These are phyloP conservation scores for Acromyrmex charruanus DNA, from an alignment of 1,140 invertebrate genomes.

Conservation along the genomic window DNA sequence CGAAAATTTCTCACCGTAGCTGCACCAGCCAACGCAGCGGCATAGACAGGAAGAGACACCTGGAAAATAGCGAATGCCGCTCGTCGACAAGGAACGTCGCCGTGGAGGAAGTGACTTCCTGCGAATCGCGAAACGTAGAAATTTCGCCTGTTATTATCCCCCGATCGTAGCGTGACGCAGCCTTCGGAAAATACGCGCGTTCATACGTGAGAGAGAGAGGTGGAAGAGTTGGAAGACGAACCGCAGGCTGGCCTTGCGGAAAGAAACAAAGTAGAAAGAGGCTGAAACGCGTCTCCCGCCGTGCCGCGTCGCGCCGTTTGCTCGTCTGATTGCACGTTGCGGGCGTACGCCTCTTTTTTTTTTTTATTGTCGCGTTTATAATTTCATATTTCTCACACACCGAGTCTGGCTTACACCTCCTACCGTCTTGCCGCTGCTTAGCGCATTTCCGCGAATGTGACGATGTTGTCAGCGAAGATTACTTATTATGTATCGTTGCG, in stretches of 20 bases:
- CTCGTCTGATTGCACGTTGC: conserved; percentile 53
- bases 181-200: conserved; percentile 59
- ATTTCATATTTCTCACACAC: conserved; percentile 41
- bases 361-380: conserved; percentile 50
- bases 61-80: conserved; percentile 67
- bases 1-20: conserved; percentile 69
- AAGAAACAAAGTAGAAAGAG: conserved; percentile 51
- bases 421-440: neutral
- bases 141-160: conserved; percentile 74
- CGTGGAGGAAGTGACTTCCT: conserved; percentile 73
- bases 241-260: conserved; percentile 49
- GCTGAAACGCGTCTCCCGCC: conserved; percentile 31
- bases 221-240: conserved; percentile 45
- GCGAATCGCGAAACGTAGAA: conserved; percentile 69
- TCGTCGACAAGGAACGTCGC: conserved; percentile 59
- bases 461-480: neutral
- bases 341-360: conserved; percentile 37
- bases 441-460: conserved; percentile 6
- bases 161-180: conserved; percentile 54
- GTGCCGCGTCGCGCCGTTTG: neutral
- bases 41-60: conserved; percentile 71
- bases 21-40: conserved; percentile 2
- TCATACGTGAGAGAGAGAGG: conserved; percentile 38
- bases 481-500: conserved; percentile 3
- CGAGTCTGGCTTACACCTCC: neutral